A percentile compares a stretch with the other conserved stretches of the same genome.
These are phyloP conservation scores for Gallirallus australis DNA, from an alignment of 2,797 vertebrate species.

Conservation along the genomic window DNA sequence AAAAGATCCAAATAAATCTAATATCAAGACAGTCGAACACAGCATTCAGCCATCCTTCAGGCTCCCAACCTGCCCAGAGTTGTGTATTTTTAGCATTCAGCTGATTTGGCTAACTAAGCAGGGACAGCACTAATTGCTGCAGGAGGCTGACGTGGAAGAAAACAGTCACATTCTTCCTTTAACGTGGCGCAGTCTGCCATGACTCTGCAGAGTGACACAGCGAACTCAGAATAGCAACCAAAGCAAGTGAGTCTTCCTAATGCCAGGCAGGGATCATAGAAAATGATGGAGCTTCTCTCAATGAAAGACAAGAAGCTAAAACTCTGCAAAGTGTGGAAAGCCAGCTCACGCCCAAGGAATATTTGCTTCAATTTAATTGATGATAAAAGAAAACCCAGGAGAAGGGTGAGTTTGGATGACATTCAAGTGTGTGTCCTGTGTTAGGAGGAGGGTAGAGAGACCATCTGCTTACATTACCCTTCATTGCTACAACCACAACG, in stretches of 20 bases:
- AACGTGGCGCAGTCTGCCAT: neutral
- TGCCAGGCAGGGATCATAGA: neutral
- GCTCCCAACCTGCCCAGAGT: neutral
- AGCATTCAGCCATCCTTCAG: neutral
- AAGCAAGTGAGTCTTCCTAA: neutral
- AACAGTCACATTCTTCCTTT: neutral
- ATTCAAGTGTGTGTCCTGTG: slow-evolving; percentile 66
- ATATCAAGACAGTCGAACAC: neutral
- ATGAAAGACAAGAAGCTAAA: slow-evolving; percentile 32
- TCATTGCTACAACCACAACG: slow-evolving; percentile 33
- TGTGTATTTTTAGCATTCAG: slow-evolving; percentile 3
- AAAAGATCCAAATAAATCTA: neutral
- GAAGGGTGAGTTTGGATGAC: slow-evolving; percentile 69
- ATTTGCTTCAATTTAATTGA: slow-evolving; percentile 67
- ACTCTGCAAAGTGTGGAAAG: slow-evolving; percentile 2
- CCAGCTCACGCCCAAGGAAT: neutral
- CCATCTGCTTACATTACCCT: slow-evolving; percentile 65
- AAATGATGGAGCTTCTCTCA: neutral
- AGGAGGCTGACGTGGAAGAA: neutral
- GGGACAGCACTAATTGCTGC: neutral
- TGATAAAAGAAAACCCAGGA: slow-evolving; percentile 64
- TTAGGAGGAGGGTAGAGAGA: slow-evolving; percentile 66
- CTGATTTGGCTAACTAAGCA: neutral
- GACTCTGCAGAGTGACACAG: slow-evolving; percentile 56
- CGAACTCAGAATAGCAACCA: neutral